These are phyloP conservation scores for Torymus texanus DNA, from an alignment of 2,888 invertebrate genomes.

Conservation along the genomic window DNA sequence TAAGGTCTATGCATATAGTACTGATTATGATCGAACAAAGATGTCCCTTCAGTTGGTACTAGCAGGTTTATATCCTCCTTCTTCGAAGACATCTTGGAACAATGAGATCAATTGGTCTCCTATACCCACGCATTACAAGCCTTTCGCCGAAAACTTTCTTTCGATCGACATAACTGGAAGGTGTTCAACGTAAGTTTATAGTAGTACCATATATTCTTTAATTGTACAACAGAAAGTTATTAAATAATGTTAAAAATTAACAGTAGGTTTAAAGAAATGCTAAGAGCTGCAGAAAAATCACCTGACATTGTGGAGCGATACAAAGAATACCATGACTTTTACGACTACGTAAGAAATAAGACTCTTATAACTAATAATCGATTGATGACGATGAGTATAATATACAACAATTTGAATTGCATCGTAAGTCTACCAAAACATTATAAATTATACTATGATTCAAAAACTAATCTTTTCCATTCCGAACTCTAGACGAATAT, in stretches of 20 bases:
- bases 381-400: not conserved
- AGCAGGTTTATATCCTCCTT: constrained; percentile 81
- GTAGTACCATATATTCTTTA: not conserved
- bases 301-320: not conserved
- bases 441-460: too few species aligned
- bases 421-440: not conserved
- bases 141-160: not conserved
- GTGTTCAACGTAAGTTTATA: too few species aligned
- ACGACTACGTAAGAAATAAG: not conserved
- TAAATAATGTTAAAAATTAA: not conserved
- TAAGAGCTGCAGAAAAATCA: not conserved
- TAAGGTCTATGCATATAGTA: constrained; percentile 76
- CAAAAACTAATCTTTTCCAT: too few species aligned
- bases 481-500: constrained; percentile 1
- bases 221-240: not conserved
- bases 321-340: constrained; percentile 4
- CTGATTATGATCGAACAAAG: constrained; percentile 83
- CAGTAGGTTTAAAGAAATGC: not conserved
- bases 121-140: not conserved
- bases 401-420: constrained; percentile 1
- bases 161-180: too few species aligned
- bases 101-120: constrained; percentile 1
- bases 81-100: not conserved
- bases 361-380: not conserved
- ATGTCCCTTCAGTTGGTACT: constrained; percentile 82